Conservation (phyloP, 2,797 vertebrate genomes). For the Myripristis murdjan region DNA sequence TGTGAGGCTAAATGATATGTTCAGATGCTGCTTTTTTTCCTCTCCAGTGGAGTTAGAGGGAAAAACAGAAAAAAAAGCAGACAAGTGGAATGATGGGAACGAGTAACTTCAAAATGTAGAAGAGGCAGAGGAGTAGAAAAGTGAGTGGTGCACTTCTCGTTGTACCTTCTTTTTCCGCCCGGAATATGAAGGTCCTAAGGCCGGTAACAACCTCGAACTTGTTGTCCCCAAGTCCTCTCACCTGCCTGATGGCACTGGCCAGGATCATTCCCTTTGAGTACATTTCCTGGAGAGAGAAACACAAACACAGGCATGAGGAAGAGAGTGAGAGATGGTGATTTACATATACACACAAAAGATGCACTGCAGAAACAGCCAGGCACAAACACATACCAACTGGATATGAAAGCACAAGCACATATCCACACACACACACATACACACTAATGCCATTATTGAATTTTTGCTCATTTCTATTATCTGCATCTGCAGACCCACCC, state of each 20-base stretch:
- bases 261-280: constrained; percentile 97
- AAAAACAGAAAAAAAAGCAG: constrained; percentile 36
- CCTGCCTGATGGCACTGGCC: constrained; percentile 87
- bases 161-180: constrained; percentile 95
- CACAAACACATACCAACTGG: not conserved
- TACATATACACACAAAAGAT: not conserved
- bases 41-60: constrained; percentile 41
- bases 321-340: not conserved
- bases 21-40: too few species aligned
- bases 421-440: constrained; percentile 12
- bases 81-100: constrained; percentile 28
- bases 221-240: constrained; percentile 92
- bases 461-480: constrained; percentile 52
- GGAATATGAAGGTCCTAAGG: constrained; percentile 93
- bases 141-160: constrained; percentile 3
- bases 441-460: constrained; percentile 44
- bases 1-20: too few species aligned
- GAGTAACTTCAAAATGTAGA: not conserved
- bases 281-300: constrained; percentile 87
- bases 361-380: not conserved
- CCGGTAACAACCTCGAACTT: constrained; percentile 95
- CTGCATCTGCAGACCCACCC: constrained; percentile 36
- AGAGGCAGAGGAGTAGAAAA: not conserved
- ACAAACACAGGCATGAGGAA: constrained; percentile 18
- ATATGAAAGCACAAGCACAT: constrained; percentile 8